Conservation (phyloP, 2,797 vertebrate species). For the Stomatorhinus walkeri region DNA sequence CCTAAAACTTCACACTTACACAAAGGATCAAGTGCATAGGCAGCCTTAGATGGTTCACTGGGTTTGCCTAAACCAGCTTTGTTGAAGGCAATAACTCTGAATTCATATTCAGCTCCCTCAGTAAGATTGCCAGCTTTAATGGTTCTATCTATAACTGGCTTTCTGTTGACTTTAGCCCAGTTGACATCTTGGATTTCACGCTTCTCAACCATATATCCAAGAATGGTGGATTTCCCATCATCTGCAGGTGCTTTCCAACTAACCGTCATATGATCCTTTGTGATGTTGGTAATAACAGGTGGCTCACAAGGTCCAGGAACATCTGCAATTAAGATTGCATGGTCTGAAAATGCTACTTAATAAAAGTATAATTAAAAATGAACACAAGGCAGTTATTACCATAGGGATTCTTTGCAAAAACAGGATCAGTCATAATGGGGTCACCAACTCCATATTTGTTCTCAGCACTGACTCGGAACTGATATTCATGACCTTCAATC, state of each 20-base stretch:
- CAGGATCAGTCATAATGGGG: slow-evolving; percentile 71
- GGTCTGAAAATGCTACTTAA: background rate
- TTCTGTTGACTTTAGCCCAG: slow-evolving; percentile 92
- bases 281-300: slow-evolving; percentile 89
- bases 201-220: slow-evolving; percentile 94
- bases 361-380: background rate
- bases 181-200: slow-evolving; percentile 83
- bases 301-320: slow-evolving; percentile 90
- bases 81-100: slow-evolving; percentile 88
- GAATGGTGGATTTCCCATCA: slow-evolving; percentile 82
- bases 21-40: slow-evolving; percentile 80
- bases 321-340: slow-evolving; percentile 57
- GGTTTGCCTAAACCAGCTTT: slow-evolving; percentile 96
- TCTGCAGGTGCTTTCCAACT: slow-evolving; percentile 93
- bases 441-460: slow-evolving; percentile 96
- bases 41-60: slow-evolving; percentile 81
- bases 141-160: slow-evolving; percentile 88
- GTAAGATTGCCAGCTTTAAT: slow-evolving; percentile 84
- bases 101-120: slow-evolving; percentile 92
- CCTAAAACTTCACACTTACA: slow-evolving; percentile 67
- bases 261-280: slow-evolving; percentile 92
- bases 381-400: slow-evolving; percentile 53
- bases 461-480: slow-evolving; percentile 94
- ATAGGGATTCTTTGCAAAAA: slow-evolving; percentile 90
- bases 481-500: slow-evolving; percentile 94